Percentiles rank a stretch among this genome's conserved stretches.
These are phyloP conservation scores for Pyrrhosoma nymphula DNA, from an alignment of 2,888 invertebrate species.

Conservation along the genomic window DNA sequence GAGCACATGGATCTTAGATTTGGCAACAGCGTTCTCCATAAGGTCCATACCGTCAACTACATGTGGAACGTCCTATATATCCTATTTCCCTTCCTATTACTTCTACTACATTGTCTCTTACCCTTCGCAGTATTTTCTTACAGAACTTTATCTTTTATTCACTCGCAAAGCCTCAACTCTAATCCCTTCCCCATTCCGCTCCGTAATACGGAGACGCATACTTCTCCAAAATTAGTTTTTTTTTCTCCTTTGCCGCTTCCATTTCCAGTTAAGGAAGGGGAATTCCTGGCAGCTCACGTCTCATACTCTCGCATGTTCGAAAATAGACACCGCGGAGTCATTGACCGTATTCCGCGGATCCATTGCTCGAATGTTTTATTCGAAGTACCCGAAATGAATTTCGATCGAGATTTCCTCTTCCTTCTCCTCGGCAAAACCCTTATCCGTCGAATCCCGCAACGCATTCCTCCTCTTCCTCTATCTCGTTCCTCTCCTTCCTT, in stretches of 20 bases:
- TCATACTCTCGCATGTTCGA: not conserved
- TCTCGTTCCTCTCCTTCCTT: too few species aligned
- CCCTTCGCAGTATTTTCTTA: not conserved
- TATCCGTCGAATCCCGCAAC: too few species aligned
- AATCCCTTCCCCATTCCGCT: not conserved
- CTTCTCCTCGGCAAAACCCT: not conserved
- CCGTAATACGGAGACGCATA: not conserved
- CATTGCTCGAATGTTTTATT: constrained; percentile 12
- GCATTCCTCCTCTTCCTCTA: too few species aligned
- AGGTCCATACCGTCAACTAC: too few species aligned
- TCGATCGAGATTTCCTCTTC: not conserved
- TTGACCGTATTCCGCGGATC: constrained; percentile 1
- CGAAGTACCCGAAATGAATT: constrained; percentile 22
- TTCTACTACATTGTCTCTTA: too few species aligned
- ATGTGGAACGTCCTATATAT: too few species aligned
- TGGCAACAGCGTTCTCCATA: too few species aligned
- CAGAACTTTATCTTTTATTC: not conserved
- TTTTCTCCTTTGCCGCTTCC: not conserved
- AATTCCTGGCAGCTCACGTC: not conserved
- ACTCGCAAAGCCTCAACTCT: not conserved
- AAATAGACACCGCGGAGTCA: constrained; percentile 4
- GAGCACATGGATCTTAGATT: too few species aligned
- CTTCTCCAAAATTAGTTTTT: not conserved
- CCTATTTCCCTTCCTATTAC: not conserved
- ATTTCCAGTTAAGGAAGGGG: not conserved